Conservation (phyloP, 2,888 invertebrate species). For the Sarcophaga carnaria region DNA sequence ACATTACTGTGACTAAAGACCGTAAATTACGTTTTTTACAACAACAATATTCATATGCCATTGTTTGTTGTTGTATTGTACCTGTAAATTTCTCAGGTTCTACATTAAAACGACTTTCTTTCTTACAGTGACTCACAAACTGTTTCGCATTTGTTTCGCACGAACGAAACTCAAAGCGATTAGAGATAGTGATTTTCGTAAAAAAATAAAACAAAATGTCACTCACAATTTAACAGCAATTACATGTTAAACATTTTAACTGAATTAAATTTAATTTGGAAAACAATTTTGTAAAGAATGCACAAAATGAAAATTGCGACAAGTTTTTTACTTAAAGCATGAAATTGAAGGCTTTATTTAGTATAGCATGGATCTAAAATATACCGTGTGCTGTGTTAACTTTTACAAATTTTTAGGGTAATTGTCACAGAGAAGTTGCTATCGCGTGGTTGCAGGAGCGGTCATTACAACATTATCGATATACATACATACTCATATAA, state of each 20-base stretch:
- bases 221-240: constrained; percentile 18
- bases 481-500: too few relatives aligned
- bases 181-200: not conserved
- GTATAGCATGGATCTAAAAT: too few relatives aligned
- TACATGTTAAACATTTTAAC: not conserved
- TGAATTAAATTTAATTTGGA: too few relatives aligned
- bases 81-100: constrained; percentile 47
- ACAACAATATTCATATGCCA: not conserved
- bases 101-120: constrained; percentile 45
- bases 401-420: too few relatives aligned
- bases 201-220: not conserved
- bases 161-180: not conserved
- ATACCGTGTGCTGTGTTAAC: too few relatives aligned
- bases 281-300: not conserved
- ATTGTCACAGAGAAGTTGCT: too few relatives aligned
- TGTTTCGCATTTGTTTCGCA: not conserved
- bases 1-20: constrained; percentile 50
- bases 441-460: too few relatives aligned
- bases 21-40: constrained; percentile 42
- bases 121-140: constrained; percentile 53
- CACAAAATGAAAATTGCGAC: too few relatives aligned
- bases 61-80: constrained; percentile 20
- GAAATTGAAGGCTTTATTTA: too few relatives aligned
- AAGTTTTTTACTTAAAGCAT: too few relatives aligned
- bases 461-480: too few relatives aligned